Conservation (phyloP, 1,140 invertebrate species). For the Heliothis subflexa region DNA sequence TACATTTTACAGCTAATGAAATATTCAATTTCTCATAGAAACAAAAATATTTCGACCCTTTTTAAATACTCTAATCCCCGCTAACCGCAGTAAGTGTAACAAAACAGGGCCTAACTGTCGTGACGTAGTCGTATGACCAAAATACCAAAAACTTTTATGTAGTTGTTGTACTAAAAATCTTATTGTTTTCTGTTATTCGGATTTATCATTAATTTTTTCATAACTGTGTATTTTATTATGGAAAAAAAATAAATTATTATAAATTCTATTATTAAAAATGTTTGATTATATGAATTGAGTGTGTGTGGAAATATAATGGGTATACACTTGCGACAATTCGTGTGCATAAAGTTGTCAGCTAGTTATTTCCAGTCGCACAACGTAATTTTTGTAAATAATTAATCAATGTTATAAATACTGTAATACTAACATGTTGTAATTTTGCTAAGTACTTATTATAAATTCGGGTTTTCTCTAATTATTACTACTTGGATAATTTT, state of each 20-base stretch:
- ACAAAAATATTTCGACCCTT: slow-evolving; percentile 50
- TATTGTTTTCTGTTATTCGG: slow-evolving; percentile 55
- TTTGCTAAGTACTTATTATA: slow-evolving; percentile 64
- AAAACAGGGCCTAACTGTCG: slow-evolving; percentile 76
- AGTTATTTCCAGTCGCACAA: slow-evolving; percentile 46
- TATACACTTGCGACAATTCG: slow-evolving; percentile 24
- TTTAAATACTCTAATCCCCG: slow-evolving; percentile 45
- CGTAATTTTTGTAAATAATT: slow-evolving; percentile 56
- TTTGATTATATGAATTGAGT: slow-evolving; percentile 22
- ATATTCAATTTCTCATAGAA: slow-evolving; percentile 53
- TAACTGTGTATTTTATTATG: slow-evolving; percentile 32
- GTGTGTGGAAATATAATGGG: slow-evolving; percentile 10
- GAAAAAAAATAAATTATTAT: slow-evolving; percentile 21
- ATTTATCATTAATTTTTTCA: slow-evolving; percentile 38
- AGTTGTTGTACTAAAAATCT: slow-evolving; percentile 74
- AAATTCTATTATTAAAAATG: slow-evolving; percentile 40
- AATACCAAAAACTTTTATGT: slow-evolving; percentile 80
- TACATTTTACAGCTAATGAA: slow-evolving; percentile 57
- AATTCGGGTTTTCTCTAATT: slow-evolving; percentile 51
- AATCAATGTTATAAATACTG: slow-evolving; percentile 53
- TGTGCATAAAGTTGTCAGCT: slow-evolving; percentile 7
- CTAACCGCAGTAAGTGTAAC: slow-evolving; percentile 45
- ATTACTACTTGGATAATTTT: slow-evolving; percentile 33
- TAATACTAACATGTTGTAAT: slow-evolving; percentile 54
- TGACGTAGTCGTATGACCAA: slow-evolving; percentile 76